Evolutionary conservation across 2,797 vertebrate genomes (phyloP), one percentile per base, ranked within the genome.

Genomic region (Coreius guichenoti): DNA sequence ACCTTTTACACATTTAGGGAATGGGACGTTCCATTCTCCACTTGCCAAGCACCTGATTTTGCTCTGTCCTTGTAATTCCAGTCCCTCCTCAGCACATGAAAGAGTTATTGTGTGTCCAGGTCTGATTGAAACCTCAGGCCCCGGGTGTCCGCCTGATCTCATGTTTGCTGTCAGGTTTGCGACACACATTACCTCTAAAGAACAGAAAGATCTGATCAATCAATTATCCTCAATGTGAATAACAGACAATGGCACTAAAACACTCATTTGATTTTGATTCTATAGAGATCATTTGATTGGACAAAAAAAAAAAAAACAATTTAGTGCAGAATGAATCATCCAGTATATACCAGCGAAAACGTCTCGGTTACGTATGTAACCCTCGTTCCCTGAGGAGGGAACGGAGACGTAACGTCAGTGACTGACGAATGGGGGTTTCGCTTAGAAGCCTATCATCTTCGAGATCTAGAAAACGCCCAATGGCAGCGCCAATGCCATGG

Each of bases 241-340:
- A 86, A 80, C 93, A 23, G n/a, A n/a, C 23, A 45, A 39, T 36
- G 31, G 90, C 91, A 93, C 81, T 93, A 92, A 13, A 56, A 56
- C 54, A 56, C 21, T 56, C 1, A 23, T 56, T 56, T 56, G 54
- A 56, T 56, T 56, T 56, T 56, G 54, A 56, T 8, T 23, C 21
- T 56, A n/a, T n/a, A 23, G 54, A 56, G 2, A 56, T 21, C 54
- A 56, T 56, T 23, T 36, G 33, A 36, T 36, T 36, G 33, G 33
- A 36, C 33, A 33, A 36, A 36, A 0, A 36, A 36, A 33, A 51
- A 19, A 36, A 0, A 36, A 36, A 33, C 19, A 19, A 6, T 51
- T 17, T 17, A 19, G 49, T 14, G 49, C 49, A 51, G 49, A 6
- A 51, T 51, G 49, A 51, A 17, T 19, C 49, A 17, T 51, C 45